Evolutionary conservation across 2,797 vertebrate genomes (phyloP), one percentile per base, ranked within the genome.

Genomic region (Hydrocynus forskahlii): DNA sequence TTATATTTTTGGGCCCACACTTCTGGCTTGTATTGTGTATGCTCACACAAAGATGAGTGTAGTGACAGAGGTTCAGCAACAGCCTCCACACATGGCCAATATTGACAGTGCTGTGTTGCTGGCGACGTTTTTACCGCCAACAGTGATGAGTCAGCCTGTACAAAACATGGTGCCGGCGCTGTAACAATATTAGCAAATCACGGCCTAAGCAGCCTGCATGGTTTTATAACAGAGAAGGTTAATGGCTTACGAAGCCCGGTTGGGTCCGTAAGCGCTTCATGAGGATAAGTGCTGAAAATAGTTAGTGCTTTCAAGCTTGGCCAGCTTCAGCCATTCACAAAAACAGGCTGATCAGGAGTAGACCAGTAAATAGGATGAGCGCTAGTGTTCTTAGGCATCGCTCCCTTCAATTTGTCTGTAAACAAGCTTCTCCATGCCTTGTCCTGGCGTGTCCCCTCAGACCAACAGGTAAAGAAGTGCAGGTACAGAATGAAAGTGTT

Each of bases 271-370:
- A 75, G 52, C 59, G 23, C 79, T 81, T 82, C 71, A 29, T 57
- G 54, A 81, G 79, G 79, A 79, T 81, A 55, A 83, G 78, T 7
- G 35, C 71, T 48, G 78, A 76, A 85, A 68, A 75, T 57, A 77
- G 29, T 43, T 23, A 63, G 68, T n/a, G 6, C 54, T 38, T 4
- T 59, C 23, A 60, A 25, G 6, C 4, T 9, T 7, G 52, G 52
- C 52, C 29, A 40, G 38, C 19, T 12, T 70, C 79, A 78, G 57
- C 80, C 73, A 75, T 71, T 62, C 25, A 57, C 67, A 55, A 74
- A 78, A 77, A 40, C 7, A 2, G 67, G 21, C 55, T 38, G 78
- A 63, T 80, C 67, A 29, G 62, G 74, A 74, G 59, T 35, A 38
- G 73, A 62, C 19, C 69, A 52, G 48, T 63, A 79, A 83, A 81